Base-by-base conservation (phyloP, 30 jellyfish, hydroid and myxozoan species). In the Morbakka virulenta region DNA sequence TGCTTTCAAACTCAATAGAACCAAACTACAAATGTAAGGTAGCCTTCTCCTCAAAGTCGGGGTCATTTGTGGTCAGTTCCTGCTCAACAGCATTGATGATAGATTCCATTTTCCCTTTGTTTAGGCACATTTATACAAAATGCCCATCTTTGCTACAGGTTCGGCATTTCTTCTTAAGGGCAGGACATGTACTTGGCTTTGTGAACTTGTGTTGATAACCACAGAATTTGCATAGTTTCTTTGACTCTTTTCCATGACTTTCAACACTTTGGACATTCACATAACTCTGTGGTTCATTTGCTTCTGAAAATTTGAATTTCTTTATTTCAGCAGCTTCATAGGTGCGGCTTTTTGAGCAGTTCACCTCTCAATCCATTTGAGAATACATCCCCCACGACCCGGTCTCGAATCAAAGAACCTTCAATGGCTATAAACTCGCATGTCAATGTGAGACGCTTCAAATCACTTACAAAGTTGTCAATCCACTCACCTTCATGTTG, bases 121-220 rank as follows among this genome's bases (percentile, higher is more conserved):
- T 36, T 36, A 51, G 77, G 30, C 83, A 35, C 81, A 69, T 69
- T 35, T 69, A 11, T 29, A 12, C 76, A 35, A 29, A 69, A 35
- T 69, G 81, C 48, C 83, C 77, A 36, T 71, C 83, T 24, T 71
- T 21, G 17, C 62, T 32, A 28, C 49, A 34, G 1, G 34, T 36
- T 48, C 20, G 49, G 31, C 80, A 71, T 71, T 71, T 71, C 83
- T 71, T 27, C 83, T 71, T 35, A 49, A 25, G 27, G 41, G 83
- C 78, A 71, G 83, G 83, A 26, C 79, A 71, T 28, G 6, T 20
- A 24, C n/a, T n/a, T n/a, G 71, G 71, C 11, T 9, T 21, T 21
- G 12, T 57, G 24, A 57, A 57, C n/a, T n/a, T n/a, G n/a, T n/a
- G n/a, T n/a, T n/a, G n/a, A n/a, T n/a, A n/a, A n/a, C n/a, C n/a